Conservation (phyloP, 37 sponge, comb jelly and placozoan species). For the Spongilla lacustris region DNA sequence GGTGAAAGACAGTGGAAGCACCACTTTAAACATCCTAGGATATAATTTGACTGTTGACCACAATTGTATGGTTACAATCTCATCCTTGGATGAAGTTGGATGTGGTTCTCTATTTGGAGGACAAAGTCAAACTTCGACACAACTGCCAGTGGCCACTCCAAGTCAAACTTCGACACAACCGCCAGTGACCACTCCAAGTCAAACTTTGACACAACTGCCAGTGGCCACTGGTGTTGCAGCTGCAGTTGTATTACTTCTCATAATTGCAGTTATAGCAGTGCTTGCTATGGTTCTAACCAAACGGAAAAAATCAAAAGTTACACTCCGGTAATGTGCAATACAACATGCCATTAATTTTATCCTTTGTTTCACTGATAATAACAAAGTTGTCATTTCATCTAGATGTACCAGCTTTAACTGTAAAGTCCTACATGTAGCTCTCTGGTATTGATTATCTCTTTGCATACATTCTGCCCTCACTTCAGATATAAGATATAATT, state of each 20-base stretch:
- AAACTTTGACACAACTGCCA: background rate
- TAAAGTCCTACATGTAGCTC: background rate
- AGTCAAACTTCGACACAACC: too few species aligned
- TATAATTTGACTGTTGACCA: background rate
- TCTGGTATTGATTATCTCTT: background rate
- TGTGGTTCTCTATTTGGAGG: background rate
- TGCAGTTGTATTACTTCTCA: background rate
- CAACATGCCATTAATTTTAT: background rate
- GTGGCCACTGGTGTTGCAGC: background rate
- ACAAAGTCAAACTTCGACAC: background rate
- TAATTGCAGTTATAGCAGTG: background rate
- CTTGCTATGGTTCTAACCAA: background rate
- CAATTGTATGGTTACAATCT: background rate
- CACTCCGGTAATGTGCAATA: background rate
- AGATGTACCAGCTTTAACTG: background rate
- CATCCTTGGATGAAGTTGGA: background rate
- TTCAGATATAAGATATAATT: background rate
- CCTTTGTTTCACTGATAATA: background rate
- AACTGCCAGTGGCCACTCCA: too few species aligned
- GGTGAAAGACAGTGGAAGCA: background rate
- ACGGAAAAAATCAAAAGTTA: background rate
- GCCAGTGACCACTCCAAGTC: background rate
- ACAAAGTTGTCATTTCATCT: background rate
- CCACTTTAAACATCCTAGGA: background rate
- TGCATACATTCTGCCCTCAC: background rate